Evolutionary conservation across 2,888 invertebrate species (phyloP).

Genomic region (Cordylochernes scorpioides): DNA sequence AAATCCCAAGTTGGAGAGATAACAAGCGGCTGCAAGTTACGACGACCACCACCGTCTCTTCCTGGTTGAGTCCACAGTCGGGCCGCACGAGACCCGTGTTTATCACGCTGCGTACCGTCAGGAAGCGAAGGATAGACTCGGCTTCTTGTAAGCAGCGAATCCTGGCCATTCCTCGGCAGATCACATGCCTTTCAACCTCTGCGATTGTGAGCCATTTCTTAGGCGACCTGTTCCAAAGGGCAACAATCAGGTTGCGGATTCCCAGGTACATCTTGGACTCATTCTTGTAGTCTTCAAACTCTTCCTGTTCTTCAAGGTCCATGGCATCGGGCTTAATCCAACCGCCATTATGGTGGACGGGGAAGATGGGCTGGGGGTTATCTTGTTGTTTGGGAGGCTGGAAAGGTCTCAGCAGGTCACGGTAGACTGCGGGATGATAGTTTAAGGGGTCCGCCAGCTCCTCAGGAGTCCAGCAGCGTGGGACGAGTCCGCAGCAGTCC

Average conservation of each 20-base stretch:
- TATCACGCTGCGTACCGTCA: conserved; percentile 21
- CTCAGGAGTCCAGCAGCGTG: too few species aligned
- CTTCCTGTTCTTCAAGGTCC: too few species aligned
- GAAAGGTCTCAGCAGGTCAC: too few species aligned
- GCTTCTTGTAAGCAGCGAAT: conserved; percentile 19
- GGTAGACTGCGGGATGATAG: too few species aligned
- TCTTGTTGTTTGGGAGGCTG: too few species aligned
- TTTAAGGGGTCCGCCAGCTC: too few species aligned
- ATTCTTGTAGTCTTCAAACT: too few species aligned
- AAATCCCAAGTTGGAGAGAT: conserved; percentile 23
- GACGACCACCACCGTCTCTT: conserved; percentile 22
- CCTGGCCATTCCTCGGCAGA: conserved; percentile 22
- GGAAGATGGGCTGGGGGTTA: too few species aligned
- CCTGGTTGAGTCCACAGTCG: too few species aligned
- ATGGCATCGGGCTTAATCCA: too few species aligned
- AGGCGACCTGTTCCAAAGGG: conserved; percentile 25
- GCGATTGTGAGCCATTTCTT: conserved; percentile 22
- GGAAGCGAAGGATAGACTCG: conserved; percentile 18
- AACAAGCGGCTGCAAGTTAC: conserved; percentile 27
- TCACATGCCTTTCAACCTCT: conserved; percentile 18
- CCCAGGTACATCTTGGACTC: conserved; percentile 24
- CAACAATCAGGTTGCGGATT: conserved; percentile 22
- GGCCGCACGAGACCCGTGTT: conserved; percentile 22
- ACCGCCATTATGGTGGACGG: too few species aligned
- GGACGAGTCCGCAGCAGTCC: too few species aligned